Conservation (phyloP, 2,797 vertebrate genomes). For the Pristis pectinata region DNA sequence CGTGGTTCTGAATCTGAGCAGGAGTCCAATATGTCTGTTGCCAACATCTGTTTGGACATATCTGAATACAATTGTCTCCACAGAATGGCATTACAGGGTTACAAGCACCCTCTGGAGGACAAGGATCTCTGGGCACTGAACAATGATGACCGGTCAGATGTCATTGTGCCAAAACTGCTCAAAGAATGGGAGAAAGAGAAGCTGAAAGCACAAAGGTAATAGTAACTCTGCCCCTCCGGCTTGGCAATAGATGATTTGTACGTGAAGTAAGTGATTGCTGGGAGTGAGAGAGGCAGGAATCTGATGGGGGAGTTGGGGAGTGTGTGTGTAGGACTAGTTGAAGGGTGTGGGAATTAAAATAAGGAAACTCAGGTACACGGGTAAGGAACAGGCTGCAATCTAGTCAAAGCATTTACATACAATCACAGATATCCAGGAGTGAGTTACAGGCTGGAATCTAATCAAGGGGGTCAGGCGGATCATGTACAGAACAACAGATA, state of each 20-base stretch:
- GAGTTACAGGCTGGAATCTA: background rate
- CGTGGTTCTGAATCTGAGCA: background rate
- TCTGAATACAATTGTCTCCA: background rate
- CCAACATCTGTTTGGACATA: background rate
- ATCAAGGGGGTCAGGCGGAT: background rate
- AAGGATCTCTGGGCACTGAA: conserved; percentile 88
- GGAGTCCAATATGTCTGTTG: background rate
- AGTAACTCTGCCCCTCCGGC: no score
- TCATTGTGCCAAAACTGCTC: conserved; percentile 66
- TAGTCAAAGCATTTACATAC: background rate
- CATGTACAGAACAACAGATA: background rate
- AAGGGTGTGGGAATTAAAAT: no score
- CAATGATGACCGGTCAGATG: conserved; percentile 65
- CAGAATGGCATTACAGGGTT: conserved; percentile 83
- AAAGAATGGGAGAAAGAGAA: conserved; percentile 77
- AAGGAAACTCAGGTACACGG: background rate
- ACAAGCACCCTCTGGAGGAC: conserved; percentile 77
- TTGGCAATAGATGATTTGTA: no score
- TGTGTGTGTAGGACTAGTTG: no score
- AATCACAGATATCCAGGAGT: background rate
- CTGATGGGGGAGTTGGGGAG: no score
- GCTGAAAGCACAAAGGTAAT: conserved; percentile 58
- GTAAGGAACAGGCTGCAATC: background rate
- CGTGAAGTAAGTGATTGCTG: no score
- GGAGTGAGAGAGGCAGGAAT: no score